Conservation (phyloP, 2,888 invertebrate genomes). For the Heliconius ethilla region DNA sequence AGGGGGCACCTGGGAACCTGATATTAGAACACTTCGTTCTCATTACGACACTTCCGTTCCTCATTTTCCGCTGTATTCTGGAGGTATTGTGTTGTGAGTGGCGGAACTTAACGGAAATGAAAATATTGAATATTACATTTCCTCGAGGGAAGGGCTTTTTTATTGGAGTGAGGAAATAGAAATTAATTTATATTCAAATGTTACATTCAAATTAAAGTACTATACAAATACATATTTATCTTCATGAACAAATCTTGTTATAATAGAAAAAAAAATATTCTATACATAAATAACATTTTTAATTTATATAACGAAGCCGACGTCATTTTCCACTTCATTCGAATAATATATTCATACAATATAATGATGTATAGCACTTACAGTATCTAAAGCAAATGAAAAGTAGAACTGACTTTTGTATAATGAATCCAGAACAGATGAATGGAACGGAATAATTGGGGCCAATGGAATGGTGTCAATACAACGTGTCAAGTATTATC, state of each 20-base stretch:
- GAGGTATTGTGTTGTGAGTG: too few species aligned
- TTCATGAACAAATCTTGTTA: neutral
- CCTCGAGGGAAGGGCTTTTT: neutral
- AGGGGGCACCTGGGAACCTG: neutral
- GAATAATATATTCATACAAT: constrained; percentile 18
- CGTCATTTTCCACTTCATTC: constrained; percentile 23
- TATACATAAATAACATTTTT: constrained; percentile 17
- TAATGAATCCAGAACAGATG: constrained; percentile 19
- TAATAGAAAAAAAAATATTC: constrained; percentile 4
- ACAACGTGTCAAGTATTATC: constrained; percentile 10
- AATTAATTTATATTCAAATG: too few species aligned
- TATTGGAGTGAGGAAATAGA: too few species aligned
- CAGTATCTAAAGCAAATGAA: constrained; percentile 22
- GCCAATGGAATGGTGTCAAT: constrained; percentile 27
- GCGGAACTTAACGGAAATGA: too few species aligned
- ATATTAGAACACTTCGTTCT: too few species aligned
- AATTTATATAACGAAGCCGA: constrained; percentile 18
- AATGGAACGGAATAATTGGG: constrained; percentile 28
- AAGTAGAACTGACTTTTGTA: constrained; percentile 14
- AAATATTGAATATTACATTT: neutral
- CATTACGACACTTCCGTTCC: too few species aligned
- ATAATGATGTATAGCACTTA: constrained; percentile 26
- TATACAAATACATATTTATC: neutral
- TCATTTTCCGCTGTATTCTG: too few species aligned
- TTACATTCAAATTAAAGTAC: neutral